These are phyloP conservation scores for Harpagifer antarcticus DNA, from an alignment of 2,797 vertebrate species.

Conservation along the genomic window DNA sequence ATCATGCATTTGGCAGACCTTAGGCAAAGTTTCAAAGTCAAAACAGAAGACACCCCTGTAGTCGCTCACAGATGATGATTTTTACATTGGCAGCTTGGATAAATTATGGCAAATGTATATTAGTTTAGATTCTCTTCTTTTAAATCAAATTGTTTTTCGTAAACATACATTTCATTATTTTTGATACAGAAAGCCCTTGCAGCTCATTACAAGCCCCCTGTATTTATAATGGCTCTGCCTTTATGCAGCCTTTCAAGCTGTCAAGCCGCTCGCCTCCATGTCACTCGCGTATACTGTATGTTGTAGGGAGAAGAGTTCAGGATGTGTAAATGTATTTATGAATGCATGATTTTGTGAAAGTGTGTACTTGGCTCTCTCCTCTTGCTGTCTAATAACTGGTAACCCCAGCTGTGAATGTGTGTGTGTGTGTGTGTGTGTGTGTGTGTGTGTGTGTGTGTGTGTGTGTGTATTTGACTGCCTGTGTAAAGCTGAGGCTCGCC, in stretches of 20 bases:
- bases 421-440: conserved; percentile 12
- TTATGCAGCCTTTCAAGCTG: conserved; percentile 68
- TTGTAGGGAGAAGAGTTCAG: conserved; percentile 62
- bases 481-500: conserved; percentile 82
- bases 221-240: conserved; percentile 55
- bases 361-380: conserved; percentile 80
- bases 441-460: conserved; percentile 34
- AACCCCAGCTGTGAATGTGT: conserved; percentile 82
- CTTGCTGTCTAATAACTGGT: conserved; percentile 85
- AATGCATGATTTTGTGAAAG: conserved; percentile 83
- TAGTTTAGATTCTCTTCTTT: conserved; percentile 31
- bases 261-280: conserved; percentile 61
- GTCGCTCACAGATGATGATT: conserved; percentile 34
- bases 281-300: conserved; percentile 63
- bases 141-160: conserved; percentile 20
- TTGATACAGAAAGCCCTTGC: conserved; percentile 33
- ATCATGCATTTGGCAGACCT: conserved; percentile 55
- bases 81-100: neutral
- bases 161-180: conserved; percentile 45
- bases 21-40: conserved; percentile 54
- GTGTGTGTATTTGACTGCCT: conserved; percentile 67
- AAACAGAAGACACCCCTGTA: conserved; percentile 16
- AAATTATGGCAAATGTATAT: conserved; percentile 44
- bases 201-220: conserved; percentile 61
- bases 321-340: conserved; percentile 82